Conservation (phyloP, 2,113 vertebrate genomes). For the Tichodroma muraria region DNA sequence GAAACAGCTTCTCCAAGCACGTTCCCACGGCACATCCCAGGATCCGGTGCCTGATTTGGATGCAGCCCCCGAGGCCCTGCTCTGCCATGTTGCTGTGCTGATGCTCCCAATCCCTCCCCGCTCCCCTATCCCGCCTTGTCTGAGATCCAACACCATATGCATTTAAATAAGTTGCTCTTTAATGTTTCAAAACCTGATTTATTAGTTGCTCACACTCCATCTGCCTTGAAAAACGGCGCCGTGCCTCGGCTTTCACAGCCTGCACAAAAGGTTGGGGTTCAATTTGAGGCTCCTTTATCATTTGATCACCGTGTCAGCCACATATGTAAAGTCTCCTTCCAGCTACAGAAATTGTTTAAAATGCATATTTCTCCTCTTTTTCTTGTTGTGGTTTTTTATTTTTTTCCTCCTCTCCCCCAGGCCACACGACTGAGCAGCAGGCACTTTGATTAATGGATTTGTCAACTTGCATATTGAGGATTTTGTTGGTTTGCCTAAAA, state of each 20-base stretch:
- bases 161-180: slow-evolving; percentile 63
- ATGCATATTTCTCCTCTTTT: not conserved
- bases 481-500: not conserved
- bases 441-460: slow-evolving; percentile 60
- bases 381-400: not conserved
- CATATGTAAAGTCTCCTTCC: slow-evolving; percentile 21
- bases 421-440: not conserved
- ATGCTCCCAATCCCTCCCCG: not conserved
- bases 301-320: slow-evolving; percentile 43
- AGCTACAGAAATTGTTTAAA: slow-evolving; percentile 41
- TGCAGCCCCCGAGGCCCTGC: not conserved
- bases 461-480: slow-evolving; percentile 52
- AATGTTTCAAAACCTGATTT: slow-evolving; percentile 72
- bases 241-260: slow-evolving; percentile 15
- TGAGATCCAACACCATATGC: slow-evolving; percentile 50
- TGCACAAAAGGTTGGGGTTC: slow-evolving; percentile 45
- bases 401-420: not conserved
- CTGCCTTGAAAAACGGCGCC: slow-evolving; percentile 46
- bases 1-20: not conserved
- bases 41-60: not conserved
- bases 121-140: slow-evolving; percentile 4
- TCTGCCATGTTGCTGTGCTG: not conserved
- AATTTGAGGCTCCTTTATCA: slow-evolving; percentile 51
- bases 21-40: not conserved
- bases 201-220: slow-evolving; percentile 69